Evolutionary conservation across 2,797 vertebrate genomes (phyloP).

Genomic region (Meda fulgida): DNA sequence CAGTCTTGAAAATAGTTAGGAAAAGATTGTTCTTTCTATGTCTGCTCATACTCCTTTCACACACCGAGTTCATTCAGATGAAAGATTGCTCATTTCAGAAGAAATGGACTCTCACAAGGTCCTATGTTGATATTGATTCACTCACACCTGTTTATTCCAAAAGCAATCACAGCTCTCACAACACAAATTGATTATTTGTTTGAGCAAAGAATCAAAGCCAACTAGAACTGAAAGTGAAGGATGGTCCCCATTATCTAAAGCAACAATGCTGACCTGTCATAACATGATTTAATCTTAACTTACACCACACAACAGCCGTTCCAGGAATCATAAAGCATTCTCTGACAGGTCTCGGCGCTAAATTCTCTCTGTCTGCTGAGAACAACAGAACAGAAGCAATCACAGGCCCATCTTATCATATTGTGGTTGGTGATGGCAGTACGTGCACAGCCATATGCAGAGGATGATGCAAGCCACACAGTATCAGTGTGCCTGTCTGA

Average conservation of each 20-base stretch:
- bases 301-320: background rate
- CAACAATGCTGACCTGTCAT: background rate
- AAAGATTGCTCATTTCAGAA: background rate
- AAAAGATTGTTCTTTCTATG: background rate
- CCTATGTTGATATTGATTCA: conserved; percentile 25
- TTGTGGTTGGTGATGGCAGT: background rate
- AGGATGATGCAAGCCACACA: background rate
- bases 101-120: background rate
- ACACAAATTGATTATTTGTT: conserved; percentile 29
- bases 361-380: conserved; percentile 9
- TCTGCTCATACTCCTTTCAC: background rate
- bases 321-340: background rate
- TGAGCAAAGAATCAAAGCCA: background rate
- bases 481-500: background rate
- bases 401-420: background rate
- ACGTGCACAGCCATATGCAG: background rate
- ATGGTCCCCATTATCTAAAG: background rate
- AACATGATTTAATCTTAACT: conserved; percentile 15
- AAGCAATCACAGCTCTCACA: background rate
- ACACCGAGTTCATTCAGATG: background rate
- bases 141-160: conserved; percentile 30
- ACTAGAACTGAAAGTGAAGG: background rate
- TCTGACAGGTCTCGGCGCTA: background rate
- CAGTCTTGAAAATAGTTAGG: background rate
- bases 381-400: background rate